Base-by-base conservation (phyloP, 2,888 invertebrate species). In the Tetramorium bicarinatum region DNA sequence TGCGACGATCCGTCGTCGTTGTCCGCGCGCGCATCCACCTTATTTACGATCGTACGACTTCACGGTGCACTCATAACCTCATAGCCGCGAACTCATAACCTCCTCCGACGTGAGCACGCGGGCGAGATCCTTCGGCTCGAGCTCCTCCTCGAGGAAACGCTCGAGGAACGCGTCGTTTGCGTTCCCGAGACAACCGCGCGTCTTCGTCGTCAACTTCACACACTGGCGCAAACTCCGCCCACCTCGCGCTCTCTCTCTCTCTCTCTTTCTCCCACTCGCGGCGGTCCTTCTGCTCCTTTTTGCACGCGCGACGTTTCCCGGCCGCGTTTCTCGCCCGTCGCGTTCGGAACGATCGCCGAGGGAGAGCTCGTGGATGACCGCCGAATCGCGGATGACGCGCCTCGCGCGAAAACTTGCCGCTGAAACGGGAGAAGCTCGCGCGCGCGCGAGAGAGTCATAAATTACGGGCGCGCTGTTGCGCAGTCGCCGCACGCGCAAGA, bases 221-320 rank as follows among this genome's bases (percentile, higher is more conserved):
- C 86, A 85, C 85, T 82, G 74, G 79, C 89, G 89, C 88, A 89
- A 90, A 88, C 89, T 89, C 89, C 89, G 89, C 88, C 91, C 89
- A 91, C 88, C 83, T 41, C 6, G 4, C 13, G 11, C 29, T 3
- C 29, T 41, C 7, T 66, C 77, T 64, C 81, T 85, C 54, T 84
- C 82, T 87, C 85, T 87, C 83, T 87, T 61, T 72, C 25, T 72
- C 72, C 59, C 49, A 3, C 67, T 54, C 49, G 59, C 29, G 15
- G 8, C 54, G 13, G 66, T 64, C 66, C 34, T 18, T 9, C 38
- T 67, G 38, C 15, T 66, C 21, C 11, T 52, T 64, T 34, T 77
- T 66, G 15, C 41, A 18, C 76, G 41, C 62, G 62, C 56, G 25
- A 56, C 18, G n/a, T 56, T 52, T 56, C 25, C 25, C 38, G 34